phyloP scores from a whole-genome alignment of 2,888 invertebrate species.

The Athripsodes cinereus region DNA sequence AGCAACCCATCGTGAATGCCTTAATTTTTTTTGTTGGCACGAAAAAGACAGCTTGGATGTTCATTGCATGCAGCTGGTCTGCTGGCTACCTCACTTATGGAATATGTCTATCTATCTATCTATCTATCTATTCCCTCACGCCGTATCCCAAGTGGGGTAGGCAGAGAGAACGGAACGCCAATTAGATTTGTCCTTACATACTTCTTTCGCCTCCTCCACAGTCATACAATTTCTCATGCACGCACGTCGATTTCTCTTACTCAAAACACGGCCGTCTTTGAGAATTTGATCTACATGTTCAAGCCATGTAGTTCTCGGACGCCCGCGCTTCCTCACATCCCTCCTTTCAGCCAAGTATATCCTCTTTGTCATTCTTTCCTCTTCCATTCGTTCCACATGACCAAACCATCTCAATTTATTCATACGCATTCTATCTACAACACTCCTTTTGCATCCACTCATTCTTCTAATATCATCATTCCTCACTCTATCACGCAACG shows the following conservation, averaged over 20 bases:
- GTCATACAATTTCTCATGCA: not conserved
- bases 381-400: not conserved
- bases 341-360: not conserved
- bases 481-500: no score
- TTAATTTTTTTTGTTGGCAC: no score
- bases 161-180: not conserved
- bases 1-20: no score
- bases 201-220: not conserved
- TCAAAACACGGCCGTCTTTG: not conserved
- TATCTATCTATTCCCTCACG: not conserved
- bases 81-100: no score
- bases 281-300: not conserved
- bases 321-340: not conserved
- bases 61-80: no score
- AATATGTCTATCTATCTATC: no score
- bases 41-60: no score
- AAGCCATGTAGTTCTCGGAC: not conserved
- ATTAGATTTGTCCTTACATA: not conserved
- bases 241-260: not conserved
- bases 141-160: not conserved
- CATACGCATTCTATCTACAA: not conserved
- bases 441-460: no score
- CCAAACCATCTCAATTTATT: not conserved
- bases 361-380: not conserved
- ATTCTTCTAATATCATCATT: no score